phyloP scores from a whole-genome alignment of 2,113 vertebrate species.

The Gadus macrocephalus region DNA sequence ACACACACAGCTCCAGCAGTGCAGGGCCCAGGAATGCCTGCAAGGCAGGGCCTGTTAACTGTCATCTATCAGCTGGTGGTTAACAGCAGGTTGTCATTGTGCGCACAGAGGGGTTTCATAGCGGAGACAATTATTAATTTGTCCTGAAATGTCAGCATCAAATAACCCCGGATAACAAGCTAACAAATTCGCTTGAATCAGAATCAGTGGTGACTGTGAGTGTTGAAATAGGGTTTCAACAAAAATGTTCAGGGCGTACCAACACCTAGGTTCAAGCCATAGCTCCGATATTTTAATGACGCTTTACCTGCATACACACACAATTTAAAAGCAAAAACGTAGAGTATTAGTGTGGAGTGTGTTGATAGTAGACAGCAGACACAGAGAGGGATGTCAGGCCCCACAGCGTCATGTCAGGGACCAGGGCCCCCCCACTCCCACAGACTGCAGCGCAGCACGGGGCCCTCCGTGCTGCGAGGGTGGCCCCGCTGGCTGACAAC shows the following conservation, averaged over 20 bases:
- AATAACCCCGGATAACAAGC: background rate
- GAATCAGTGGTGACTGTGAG: background rate
- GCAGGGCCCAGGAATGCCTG: conserved; percentile 48
- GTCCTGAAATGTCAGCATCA: background rate
- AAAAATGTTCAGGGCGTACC: background rate
- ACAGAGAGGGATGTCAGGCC: no score
- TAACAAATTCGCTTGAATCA: no score
- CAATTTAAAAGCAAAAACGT: no score
- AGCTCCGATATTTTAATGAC: no score
- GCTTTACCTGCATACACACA: no score
- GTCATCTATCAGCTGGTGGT: conserved; percentile 62
- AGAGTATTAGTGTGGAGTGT: no score
- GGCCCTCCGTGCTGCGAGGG: conserved; percentile 54
- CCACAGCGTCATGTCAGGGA: conserved; percentile 26
- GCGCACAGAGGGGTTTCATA: background rate
- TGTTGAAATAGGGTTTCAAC: background rate
- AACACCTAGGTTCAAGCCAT: no score
- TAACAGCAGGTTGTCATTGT: conserved; percentile 23
- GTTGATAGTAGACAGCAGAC: no score
- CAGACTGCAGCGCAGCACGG: conserved; percentile 52
- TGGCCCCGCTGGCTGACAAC: conserved; percentile 65
- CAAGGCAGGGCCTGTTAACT: conserved; percentile 54
- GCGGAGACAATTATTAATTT: background rate
- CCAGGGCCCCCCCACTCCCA: conserved; percentile 36
- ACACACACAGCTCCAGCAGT: conserved; percentile 45